Percentiles rank a stretch among this genome's conserved stretches.
These are phyloP conservation scores for Bugulina stolonifera DNA, from an alignment of 2,888 invertebrate genomes.

Conservation along the genomic window DNA sequence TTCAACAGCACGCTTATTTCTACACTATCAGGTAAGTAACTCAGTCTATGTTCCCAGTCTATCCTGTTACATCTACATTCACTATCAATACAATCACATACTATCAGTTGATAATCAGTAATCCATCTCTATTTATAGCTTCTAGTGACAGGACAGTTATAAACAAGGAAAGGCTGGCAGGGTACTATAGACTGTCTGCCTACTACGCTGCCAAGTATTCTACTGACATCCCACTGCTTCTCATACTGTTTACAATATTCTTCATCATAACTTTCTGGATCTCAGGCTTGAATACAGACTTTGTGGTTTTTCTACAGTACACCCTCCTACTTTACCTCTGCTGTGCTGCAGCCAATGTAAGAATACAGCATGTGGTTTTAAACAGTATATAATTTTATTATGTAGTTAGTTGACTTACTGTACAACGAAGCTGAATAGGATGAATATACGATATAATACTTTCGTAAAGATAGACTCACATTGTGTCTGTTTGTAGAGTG, in stretches of 20 bases:
- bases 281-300: constrained; percentile 58
- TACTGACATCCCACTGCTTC: constrained; percentile 69
- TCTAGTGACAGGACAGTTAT: constrained; percentile 73
- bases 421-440: too few species aligned
- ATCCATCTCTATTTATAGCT: constrained; percentile 57
- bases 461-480: too few species aligned
- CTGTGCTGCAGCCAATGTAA: neutral
- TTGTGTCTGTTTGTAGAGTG: neutral
- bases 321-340: neutral
- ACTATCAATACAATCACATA: neutral
- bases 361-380: too few species aligned
- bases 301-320: constrained; percentile 57
- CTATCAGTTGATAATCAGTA: neutral
- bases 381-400: too few species aligned
- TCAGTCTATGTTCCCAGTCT: too few species aligned
- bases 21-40: neutral
- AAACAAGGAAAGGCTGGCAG: constrained; percentile 71
- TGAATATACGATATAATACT: too few species aligned
- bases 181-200: constrained; percentile 71
- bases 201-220: constrained; percentile 77
- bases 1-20: neutral
- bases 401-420: too few species aligned
- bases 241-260: constrained; percentile 70
- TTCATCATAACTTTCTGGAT: constrained; percentile 71
- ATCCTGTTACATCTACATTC: neutral